A percentile compares a stretch with the other conserved stretches of the same genome.
phyloP scores from a whole-genome alignment of 1,140 invertebrate genomes.

The Listronotus oregonensis region DNA sequence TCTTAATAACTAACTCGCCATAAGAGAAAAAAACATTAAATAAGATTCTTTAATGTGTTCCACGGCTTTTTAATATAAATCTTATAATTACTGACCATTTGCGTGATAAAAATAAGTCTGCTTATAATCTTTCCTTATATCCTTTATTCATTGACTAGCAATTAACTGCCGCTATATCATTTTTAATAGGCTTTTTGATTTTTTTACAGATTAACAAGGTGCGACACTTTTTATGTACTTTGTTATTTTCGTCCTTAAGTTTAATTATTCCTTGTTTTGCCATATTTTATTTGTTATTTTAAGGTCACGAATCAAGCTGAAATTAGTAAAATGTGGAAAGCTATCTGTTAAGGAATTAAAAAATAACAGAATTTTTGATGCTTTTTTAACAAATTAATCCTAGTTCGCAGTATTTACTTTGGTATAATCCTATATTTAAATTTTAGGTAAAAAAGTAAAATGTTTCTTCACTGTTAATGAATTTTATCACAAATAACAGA shows the following conservation, averaged over 20 bases:
- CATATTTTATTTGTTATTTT: no score
- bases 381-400: no score
- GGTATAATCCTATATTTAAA: no score
- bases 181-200: slow-evolving; percentile 5
- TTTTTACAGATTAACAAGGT: slow-evolving; percentile 14
- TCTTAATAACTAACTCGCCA: slow-evolving; percentile 7
- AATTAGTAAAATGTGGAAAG: no score
- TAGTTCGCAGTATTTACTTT: no score
- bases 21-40: slow-evolving; percentile 11
- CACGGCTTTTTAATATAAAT: slow-evolving; percentile 17
- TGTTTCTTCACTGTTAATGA: no score
- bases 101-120: slow-evolving; percentile 17
- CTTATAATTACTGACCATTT: slow-evolving; percentile 18
- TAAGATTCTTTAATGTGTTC: slow-evolving; percentile 10
- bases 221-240: slow-evolving; percentile 4
- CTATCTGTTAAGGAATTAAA: no score
- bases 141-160: slow-evolving; percentile 17
- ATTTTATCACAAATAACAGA: no score
- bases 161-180: slow-evolving; percentile 11
- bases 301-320: no score
- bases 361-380: no score
- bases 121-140: slow-evolving; percentile 13
- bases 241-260: slow-evolving; percentile 1
- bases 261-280: neutral
- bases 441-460: no score